Evolutionary conservation across 1,140 invertebrate genomes (phyloP).

Genomic region (Spodoptera litura): DNA sequence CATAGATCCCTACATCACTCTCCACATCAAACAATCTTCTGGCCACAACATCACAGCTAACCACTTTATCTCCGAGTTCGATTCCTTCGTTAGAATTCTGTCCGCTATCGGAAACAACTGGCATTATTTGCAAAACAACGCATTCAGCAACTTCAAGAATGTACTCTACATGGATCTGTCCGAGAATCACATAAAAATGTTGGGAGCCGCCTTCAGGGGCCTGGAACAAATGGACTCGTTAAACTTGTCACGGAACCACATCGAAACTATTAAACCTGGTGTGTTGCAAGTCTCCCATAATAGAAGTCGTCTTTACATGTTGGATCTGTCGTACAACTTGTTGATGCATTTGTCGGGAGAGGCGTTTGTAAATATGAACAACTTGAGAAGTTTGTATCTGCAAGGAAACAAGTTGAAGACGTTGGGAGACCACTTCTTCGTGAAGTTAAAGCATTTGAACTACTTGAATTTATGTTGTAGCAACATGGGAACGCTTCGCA

Average conservation of each 20-base stretch:
- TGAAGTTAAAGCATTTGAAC: constrained; percentile 9
- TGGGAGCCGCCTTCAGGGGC: neutral
- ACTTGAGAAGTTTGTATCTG: constrained; percentile 25
- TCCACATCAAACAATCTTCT: constrained; percentile 9
- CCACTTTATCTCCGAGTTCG: neutral
- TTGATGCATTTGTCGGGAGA: constrained; percentile 14
- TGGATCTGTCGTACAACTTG: constrained; percentile 33
- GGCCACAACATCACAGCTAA: neutral
- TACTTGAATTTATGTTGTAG: constrained; percentile 28
- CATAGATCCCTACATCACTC: constrained; percentile 18
- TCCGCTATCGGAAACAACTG: constrained; percentile 1
- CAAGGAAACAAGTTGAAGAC: constrained; percentile 24
- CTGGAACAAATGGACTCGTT: constrained; percentile 14
- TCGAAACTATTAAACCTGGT: constrained; percentile 11
- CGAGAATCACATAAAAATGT: constrained; percentile 3
- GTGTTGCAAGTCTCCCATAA: constrained; percentile 3
- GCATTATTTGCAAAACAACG: neutral
- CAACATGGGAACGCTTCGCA: neutral
- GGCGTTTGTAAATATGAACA: neutral
- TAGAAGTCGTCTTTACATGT: constrained; percentile 11
- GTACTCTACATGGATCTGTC: constrained; percentile 24
- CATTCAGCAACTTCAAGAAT: constrained; percentile 38
- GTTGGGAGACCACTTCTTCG: neutral
- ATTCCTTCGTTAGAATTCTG: neutral
- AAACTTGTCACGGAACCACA: constrained; percentile 14